A percentile compares a stretch with the other conserved stretches of the same genome.
Conservation (phyloP, 2,797 vertebrate species). For the Eidolon dupreanum region DNA sequence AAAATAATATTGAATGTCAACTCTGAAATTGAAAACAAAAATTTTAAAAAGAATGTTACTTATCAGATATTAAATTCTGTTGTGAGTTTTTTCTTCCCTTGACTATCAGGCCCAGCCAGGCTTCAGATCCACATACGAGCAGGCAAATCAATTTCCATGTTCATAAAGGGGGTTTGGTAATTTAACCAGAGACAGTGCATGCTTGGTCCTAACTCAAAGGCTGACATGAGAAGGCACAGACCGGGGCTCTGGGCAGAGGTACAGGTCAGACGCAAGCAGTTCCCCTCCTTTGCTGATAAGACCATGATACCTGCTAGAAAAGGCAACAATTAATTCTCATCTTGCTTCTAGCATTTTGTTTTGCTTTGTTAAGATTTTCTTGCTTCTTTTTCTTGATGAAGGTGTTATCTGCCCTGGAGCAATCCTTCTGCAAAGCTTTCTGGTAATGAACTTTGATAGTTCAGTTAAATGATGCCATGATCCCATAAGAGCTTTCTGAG, state of each 20-base stretch:
- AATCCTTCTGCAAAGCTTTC: not conserved
- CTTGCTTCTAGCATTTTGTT: not conserved
- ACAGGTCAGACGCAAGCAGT: not conserved
- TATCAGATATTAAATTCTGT: not conserved
- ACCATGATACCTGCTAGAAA: fast-evolving
- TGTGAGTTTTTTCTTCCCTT: not conserved
- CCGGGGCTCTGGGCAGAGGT: not conserved
- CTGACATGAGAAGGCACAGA: not conserved
- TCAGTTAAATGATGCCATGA: constrained; percentile 31
- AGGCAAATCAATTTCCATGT: not conserved
- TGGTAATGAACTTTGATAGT: constrained; percentile 44
- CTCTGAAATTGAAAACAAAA: too few species aligned
- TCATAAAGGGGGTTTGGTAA: not conserved
- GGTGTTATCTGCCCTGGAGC: not conserved
- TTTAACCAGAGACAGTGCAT: not conserved
- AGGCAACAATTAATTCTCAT: fast-evolving
- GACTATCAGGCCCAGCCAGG: too few species aligned
- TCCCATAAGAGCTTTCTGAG: constrained; percentile 62
- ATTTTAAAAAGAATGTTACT: not conserved
- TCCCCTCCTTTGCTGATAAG: not conserved
- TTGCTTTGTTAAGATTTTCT: not conserved
- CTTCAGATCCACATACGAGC: fast-evolving
- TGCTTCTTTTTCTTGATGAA: not conserved
- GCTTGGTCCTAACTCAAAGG: fast-evolving
- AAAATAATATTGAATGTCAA: too few species aligned